Base-by-base conservation (phyloP, 2,888 invertebrate genomes). In the Heliconius hortense region DNA sequence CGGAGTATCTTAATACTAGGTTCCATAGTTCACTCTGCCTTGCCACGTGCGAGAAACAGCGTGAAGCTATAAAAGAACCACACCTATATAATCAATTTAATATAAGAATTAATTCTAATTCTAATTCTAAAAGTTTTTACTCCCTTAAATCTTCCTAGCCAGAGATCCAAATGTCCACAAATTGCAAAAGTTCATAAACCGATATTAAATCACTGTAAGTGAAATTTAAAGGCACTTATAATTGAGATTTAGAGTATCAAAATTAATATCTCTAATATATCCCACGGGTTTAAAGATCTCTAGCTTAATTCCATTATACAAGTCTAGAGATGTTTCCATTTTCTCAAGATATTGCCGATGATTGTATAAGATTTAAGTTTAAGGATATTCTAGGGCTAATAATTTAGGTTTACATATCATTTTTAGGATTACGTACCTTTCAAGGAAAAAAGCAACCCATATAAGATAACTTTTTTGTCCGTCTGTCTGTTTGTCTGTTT, bases 231-330 rank as follows among this genome's bases (percentile, higher is more conserved):
- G 72, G 48, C 72, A 68, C 63, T 74, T 63, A 43, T 43, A 59
- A 59, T 66, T 15, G 24, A 39, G 72, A 63, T 72, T 76, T 70
- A 73, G 70, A 43, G 43, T 69, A 64, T 64, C 62, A n/a, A 68
- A 77, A 74, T 77, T 77, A 74, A 77, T 74, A 72, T 59, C 72
- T 63, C 43, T 60, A 72, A 74, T 66, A 66, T 66, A 43, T 43
- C 24, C 39, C 43, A 24, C 24, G 66, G 39, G 24, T 24, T 66
- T 66, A 43, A 15, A 24, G 13, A 39, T 66, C 66, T 24, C 43
- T 43, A 15, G 64, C 24, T 35, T 13, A 24, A 43, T 66, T 66
- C 18, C 24, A 43, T 43, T 66, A 43, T 5, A 39, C 24, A 24
- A 66, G 24, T 24, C 66, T 15, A 24, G 13, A 66, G 39, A 66